These are phyloP conservation scores for Drosophila melanosoma DNA, from an alignment of 2,888 invertebrate species.

Conservation along the genomic window DNA sequence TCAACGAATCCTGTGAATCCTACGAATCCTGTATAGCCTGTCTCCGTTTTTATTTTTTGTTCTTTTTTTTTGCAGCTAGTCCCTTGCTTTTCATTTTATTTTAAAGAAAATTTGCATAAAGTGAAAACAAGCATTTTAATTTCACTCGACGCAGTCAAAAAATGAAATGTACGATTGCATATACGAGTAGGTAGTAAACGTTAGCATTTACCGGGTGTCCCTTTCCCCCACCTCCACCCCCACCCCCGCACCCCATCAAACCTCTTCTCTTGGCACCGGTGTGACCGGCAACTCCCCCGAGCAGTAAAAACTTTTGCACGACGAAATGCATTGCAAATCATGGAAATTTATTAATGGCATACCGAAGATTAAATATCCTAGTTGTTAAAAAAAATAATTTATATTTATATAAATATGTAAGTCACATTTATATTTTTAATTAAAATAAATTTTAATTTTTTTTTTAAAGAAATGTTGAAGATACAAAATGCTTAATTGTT, in stretches of 20 bases:
- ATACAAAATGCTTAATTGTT: neutral
- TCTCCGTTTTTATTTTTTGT: slow-evolving; percentile 28
- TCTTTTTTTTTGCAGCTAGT: slow-evolving; percentile 22
- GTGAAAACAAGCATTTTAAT: slow-evolving; percentile 84
- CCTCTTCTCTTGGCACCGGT: slow-evolving; percentile 18
- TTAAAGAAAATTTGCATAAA: slow-evolving; percentile 82
- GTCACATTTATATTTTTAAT: no score
- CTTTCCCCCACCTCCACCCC: neutral
- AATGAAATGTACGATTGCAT: slow-evolving; percentile 65
- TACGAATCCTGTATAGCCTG: slow-evolving; percentile 30
- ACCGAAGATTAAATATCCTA: slow-evolving; percentile 22
- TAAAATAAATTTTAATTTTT: neutral
- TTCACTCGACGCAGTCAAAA: slow-evolving; percentile 70
- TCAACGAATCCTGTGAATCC: slow-evolving; percentile 48
- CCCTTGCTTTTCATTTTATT: slow-evolving; percentile 60
- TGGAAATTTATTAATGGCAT: neutral
- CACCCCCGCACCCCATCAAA: neutral
- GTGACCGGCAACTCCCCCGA: slow-evolving; percentile 59
- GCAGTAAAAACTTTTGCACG: slow-evolving; percentile 72
- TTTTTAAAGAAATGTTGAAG: accelerated
- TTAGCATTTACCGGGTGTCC: slow-evolving; percentile 67
- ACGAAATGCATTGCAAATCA: slow-evolving; percentile 48
- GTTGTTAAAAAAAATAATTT: neutral
- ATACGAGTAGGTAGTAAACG: slow-evolving; percentile 70
- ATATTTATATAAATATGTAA: neutral